These are phyloP conservation scores for Harpagifer antarcticus DNA, from an alignment of 2,797 vertebrate species.

Conservation along the genomic window DNA sequence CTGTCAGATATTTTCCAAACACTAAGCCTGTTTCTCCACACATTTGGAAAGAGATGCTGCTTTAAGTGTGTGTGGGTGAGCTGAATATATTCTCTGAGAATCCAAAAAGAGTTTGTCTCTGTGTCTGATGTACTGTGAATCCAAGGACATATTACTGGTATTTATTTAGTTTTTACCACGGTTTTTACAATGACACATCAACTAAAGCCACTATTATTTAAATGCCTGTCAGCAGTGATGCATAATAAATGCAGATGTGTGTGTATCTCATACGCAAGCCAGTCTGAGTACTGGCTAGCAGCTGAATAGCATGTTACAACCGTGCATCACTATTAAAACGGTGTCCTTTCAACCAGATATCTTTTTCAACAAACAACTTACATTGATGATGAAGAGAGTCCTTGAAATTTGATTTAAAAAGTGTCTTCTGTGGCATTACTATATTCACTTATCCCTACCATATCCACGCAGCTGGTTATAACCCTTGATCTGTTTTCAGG, in stretches of 20 bases:
- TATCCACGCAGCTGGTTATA: not conserved
- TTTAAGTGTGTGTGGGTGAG: conserved; percentile 37
- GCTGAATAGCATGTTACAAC: not conserved
- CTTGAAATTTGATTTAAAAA: not conserved
- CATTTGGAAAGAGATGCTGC: conserved; percentile 33
- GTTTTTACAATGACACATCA: not conserved
- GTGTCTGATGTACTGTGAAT: conserved; percentile 6
- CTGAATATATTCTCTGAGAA: conserved; percentile 7
- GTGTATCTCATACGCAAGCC: not conserved
- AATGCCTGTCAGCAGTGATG: not conserved
- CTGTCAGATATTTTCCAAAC: conserved; percentile 59
- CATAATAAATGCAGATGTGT: not conserved
- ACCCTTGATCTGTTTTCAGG: not conserved
- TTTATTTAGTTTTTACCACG: not conserved
- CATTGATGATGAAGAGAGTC: not conserved
- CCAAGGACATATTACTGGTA: conserved; percentile 1
- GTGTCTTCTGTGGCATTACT: not conserved
- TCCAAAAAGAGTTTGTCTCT: conserved; percentile 11
- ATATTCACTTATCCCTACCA: not conserved
- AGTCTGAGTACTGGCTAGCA: not conserved
- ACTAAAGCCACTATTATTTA: not conserved
- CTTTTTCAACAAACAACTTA: not conserved
- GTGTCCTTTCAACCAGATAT: not conserved
- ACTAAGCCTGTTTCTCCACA: conserved; percentile 51
- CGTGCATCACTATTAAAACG: not conserved